Base-by-base conservation (phyloP, 2,113 vertebrate species). In the Leucopternis melanops region DNA sequence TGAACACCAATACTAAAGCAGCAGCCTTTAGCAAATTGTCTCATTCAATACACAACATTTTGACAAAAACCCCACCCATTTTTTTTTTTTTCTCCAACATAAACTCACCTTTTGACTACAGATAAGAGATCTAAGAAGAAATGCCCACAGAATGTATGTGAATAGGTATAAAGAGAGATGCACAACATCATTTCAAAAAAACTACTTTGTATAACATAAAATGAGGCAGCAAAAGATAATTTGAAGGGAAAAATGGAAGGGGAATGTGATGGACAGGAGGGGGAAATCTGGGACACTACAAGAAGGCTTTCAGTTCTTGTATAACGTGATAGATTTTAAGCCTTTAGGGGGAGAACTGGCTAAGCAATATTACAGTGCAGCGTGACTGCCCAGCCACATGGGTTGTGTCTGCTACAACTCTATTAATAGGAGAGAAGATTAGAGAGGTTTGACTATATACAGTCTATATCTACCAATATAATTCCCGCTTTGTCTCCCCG, bases 371-470 rank as follows among this genome's bases (percentile, higher is more conserved):
- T 36, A 32, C 70, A 32, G 82, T 58, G 94, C 96, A 96, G 97
- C 74, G 47, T 93, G 96, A 96, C 96, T 40, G 86, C 5, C 5
- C 90, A 62, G 91, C 94, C 95, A 91, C 95, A 94, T 67, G 96
- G 92, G 93, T 13, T 55, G 81, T 42, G 94, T 92, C 95, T 94
- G 95, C 94, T 69, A 29, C 90, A 47, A 13, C 94, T 71, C 94
- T 94, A 58, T 90, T 95, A 94, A 94, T 57, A 97, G 96, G 88
- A 69, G 82, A 81, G 90, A 31, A 71, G 90, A 75, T 54, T 86
- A 90, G 79, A 45, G 72, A 63, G 95, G 25, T 49, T 55, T 32
- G 38, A 5, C 66, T 70, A 6, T 3, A 38, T 6, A 36, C 81
- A 42, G 44, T 11, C 77, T 36, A 2, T 11, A 63, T 3, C 69